Base-by-base conservation (phyloP, 2,888 invertebrate species). In the Clitarchus hookeri region DNA sequence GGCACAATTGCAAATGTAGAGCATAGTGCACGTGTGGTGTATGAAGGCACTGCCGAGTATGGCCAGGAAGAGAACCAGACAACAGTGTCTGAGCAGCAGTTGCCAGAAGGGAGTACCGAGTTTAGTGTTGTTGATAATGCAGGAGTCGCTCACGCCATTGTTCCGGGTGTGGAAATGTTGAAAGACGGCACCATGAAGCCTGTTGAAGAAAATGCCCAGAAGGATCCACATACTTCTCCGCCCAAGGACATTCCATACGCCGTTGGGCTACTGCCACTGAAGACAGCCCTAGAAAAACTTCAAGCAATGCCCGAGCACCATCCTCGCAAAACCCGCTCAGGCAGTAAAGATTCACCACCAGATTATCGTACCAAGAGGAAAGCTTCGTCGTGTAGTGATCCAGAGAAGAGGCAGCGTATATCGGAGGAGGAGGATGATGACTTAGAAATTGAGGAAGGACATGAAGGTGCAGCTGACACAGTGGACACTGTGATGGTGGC, bases 271-370 rank as follows among this genome's bases (percentile, higher is more conserved):
- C 87, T 92, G 82, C 92, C 92, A 3, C 87, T 92, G 19, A 90
- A 91, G 84, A 91, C 91, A 6, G 91, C 92, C 9, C 87, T 92
- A 3, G 92, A 91, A 85, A 91, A 91, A 84, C 91, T 92, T 90
- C 91, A 92, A 87, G 91, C 91, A 0, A 91, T 90, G 79, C 90
- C 91, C 0, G 92, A 92, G 89, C 91, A 92, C 89, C 92, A 91
- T 44, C 92, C 92, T 4, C 89, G 92, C 16, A 92, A 92, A 88
- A 92, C 92, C 0, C 89, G 92, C 27, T 91, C 91, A 0, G 91
- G 91, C 16, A 90, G 91, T 0, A 90, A 90, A 84, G 89, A 89
- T 48, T 80, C 77, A 26, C 25, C 79, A 44, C 87, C 87, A 25
- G 85, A 44, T 16, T n/a, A 44, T 44, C 83, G 85, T 25, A 23